Percentiles rank a stretch among this genome's conserved stretches.
phyloP scores from a whole-genome alignment of 2,797 vertebrate species.

The Pelodytes ibericus region DNA sequence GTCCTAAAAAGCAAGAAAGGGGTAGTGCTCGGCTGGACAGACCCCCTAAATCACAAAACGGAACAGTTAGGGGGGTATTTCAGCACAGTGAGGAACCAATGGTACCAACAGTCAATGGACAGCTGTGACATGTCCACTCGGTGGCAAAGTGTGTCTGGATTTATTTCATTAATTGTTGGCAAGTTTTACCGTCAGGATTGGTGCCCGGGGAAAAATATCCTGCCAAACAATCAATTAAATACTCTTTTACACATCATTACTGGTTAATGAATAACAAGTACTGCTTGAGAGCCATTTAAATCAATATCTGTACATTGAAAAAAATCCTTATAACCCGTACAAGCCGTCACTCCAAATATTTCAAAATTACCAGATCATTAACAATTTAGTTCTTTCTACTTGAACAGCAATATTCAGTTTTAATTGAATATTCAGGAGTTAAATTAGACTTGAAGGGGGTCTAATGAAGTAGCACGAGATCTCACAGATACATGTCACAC shows the following conservation, averaged over 20 bases:
- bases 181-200: too few species aligned
- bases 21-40: too few species aligned
- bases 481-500: too few species aligned
- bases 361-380: conserved; percentile 1
- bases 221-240: background rate
- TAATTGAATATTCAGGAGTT: background rate
- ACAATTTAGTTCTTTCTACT: background rate
- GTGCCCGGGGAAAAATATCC: background rate
- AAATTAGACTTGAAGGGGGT: background rate
- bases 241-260: background rate
- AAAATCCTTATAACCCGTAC: background rate
- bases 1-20: too few species aligned
- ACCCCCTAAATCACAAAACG: too few species aligned
- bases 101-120: too few species aligned
- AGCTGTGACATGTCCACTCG: too few species aligned
- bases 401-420: background rate
- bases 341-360: background rate
- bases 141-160: too few species aligned
- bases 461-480: background rate
- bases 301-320: background rate
- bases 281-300: background rate
- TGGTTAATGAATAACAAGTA: background rate
- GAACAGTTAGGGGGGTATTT: too few species aligned
- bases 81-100: too few species aligned
- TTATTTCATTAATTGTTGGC: too few species aligned